Conservation (phyloP, 2,113 vertebrate species). For the Diadophis punctatus region DNA sequence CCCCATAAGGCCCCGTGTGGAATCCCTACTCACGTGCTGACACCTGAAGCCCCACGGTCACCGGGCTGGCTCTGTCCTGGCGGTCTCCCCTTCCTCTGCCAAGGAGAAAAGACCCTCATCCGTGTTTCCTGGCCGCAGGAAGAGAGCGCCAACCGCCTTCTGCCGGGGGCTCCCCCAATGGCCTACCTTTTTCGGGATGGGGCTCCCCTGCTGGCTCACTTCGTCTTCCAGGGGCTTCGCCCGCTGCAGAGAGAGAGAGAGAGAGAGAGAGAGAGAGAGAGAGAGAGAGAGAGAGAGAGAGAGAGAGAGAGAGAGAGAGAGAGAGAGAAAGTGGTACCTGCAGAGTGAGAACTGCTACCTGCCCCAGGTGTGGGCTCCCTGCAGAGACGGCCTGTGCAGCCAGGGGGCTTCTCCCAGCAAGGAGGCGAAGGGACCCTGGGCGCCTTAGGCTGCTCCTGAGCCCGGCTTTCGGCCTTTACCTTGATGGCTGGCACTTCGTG, state of each 20-base stretch:
- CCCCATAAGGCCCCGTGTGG: neutral
- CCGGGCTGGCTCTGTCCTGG: slow-evolving; percentile 69
- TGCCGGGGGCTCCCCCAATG: neutral
- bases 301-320: neutral
- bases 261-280: too few species aligned
- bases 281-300: neutral
- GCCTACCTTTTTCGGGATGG: slow-evolving; percentile 84
- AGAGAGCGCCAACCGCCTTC: fast-evolving
- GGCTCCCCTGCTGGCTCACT: slow-evolving; percentile 79
- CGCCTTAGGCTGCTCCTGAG: neutral
- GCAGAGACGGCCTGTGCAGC: neutral
- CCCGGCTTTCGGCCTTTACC: slow-evolving; percentile 65
- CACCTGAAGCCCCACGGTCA: slow-evolving; percentile 62
- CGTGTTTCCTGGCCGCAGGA: too few species aligned
- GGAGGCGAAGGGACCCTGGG: neutral
- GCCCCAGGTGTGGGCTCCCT: neutral
- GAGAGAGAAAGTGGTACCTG: neutral
- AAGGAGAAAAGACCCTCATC: neutral
- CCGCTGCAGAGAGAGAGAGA: slow-evolving; percentile 67
- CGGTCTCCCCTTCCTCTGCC: slow-evolving; percentile 88
- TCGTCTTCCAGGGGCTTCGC: slow-evolving; percentile 81
- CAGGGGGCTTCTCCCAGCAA: neutral
- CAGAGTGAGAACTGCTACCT: neutral
- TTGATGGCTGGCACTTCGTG: slow-evolving; percentile 75
- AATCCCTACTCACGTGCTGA: slow-evolving; percentile 65